Evolutionary conservation across 2,888 invertebrate species (phyloP).

Genomic region (Nephrotoma guestfalica): DNA sequence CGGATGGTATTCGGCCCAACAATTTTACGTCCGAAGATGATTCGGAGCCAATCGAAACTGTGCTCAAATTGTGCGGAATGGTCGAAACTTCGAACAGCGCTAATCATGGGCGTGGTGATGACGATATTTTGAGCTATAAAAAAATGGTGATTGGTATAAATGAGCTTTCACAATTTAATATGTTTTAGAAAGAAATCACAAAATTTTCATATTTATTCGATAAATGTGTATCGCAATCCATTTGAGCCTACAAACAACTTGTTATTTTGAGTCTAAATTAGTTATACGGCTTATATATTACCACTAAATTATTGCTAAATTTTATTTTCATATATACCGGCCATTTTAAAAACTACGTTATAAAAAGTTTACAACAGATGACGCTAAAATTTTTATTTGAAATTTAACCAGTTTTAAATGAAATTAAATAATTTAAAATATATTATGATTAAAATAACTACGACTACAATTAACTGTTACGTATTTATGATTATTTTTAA

Average conservation of each 20-base stretch:
- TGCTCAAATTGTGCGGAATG: neutral
- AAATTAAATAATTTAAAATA: too few species aligned
- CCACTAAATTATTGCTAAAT: neutral
- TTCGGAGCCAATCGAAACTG: neutral
- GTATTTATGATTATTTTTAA: too few species aligned
- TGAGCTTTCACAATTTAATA: neutral
- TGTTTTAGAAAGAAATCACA: too few species aligned
- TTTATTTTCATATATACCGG: neutral
- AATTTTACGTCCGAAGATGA: neutral
- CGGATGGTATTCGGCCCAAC: neutral
- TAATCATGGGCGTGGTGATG: constrained; percentile 4
- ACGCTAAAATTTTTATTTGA: neutral
- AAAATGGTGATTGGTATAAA: neutral
- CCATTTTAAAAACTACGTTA: neutral
- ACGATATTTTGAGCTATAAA: neutral
- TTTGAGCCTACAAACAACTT: neutral
- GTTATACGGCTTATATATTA: neutral
- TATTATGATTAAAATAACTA: too few species aligned
- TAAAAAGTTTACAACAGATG: neutral
- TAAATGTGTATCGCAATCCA: neutral
- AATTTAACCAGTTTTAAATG: too few species aligned
- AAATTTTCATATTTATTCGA: too few species aligned
- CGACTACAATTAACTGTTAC: too few species aligned
- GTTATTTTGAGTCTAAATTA: neutral
- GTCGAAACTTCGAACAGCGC: neutral